phyloP scores from a whole-genome alignment of 2,888 invertebrate species.

The Folsomia manolachei region DNA sequence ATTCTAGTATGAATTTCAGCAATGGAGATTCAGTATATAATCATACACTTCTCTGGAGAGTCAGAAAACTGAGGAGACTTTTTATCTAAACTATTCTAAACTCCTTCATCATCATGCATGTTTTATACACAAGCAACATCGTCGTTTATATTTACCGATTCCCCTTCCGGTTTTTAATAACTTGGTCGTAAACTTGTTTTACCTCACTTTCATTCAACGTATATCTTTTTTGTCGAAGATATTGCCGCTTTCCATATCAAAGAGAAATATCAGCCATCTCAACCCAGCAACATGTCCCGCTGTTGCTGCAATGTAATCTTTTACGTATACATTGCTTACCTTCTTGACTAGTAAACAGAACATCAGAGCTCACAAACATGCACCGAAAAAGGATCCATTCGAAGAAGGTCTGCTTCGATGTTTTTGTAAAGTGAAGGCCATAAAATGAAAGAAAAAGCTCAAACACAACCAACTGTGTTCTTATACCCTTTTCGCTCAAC shows the following conservation, averaged over 20 bases:
- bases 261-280: slow-evolving; percentile 1
- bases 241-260: slow-evolving; percentile 6
- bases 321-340: not conserved
- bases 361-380: not conserved
- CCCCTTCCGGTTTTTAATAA: no score
- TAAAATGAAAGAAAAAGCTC: not conserved
- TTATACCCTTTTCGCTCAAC: not conserved
- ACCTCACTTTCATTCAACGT: no score
- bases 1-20: no score
- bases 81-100: no score
- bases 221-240: no score
- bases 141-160: no score
- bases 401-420: not conserved
- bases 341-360: not conserved
- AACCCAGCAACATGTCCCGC: not conserved
- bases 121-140: no score
- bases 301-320: not conserved
- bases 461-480: not conserved
- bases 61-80: no score
- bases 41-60: no score
- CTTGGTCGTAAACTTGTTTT: no score
- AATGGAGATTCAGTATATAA: no score
- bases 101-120: no score
- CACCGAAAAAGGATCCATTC: not conserved
- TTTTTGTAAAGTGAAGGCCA: not conserved